Evolutionary conservation across 1,140 invertebrate species (phyloP), one percentile per base, ranked within the genome.

Genomic region (Drosophila teissieri): DNA sequence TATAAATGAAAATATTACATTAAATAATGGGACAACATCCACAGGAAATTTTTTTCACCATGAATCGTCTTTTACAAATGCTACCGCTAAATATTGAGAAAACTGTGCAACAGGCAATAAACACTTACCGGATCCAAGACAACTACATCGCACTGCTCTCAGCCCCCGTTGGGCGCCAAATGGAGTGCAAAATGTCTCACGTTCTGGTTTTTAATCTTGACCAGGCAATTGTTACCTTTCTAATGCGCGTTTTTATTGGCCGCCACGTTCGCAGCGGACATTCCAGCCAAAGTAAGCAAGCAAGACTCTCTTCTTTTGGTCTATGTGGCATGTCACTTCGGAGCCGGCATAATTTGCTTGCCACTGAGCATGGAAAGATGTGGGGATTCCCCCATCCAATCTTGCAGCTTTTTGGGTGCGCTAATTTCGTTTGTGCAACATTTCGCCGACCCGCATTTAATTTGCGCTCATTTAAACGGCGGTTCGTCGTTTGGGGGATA

Each of bases 191-290:
- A 85, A 73, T 85, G 78, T 85, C 82, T 85, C 82, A 85, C 82
- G 82, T 86, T 85, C 82, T 86, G 78, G 84, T 85, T 86, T 85
- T 78, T 69, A 86, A 85, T 86, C 82, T 85, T 82, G 78, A 85
- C 78, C 76, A 67, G 62, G 81, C 82, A 85, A 85, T 85, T 85
- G 81, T 82, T 86, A 86, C 82, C 82, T 85, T 85, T 85, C 82
- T 85, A 85, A 85, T 85, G 82, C 82, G 78, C 68, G 73, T 85
- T 86, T 85, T 85, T 85, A 85, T 85, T 85, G 82, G 78, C 52
- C 80, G 73, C 68, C 76, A 80, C 80, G 69, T 68, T 83, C 55
- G 65, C 73, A 61, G 22, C 64, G 49, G n/a, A 49, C 51, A 56
- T 46, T n/a, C n/a, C 53, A 48, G 52, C 27, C 31, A 10, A 8